These are phyloP conservation scores for Torymus aiolomorphi DNA, from an alignment of 2,888 invertebrate species.

Conservation along the genomic window DNA sequence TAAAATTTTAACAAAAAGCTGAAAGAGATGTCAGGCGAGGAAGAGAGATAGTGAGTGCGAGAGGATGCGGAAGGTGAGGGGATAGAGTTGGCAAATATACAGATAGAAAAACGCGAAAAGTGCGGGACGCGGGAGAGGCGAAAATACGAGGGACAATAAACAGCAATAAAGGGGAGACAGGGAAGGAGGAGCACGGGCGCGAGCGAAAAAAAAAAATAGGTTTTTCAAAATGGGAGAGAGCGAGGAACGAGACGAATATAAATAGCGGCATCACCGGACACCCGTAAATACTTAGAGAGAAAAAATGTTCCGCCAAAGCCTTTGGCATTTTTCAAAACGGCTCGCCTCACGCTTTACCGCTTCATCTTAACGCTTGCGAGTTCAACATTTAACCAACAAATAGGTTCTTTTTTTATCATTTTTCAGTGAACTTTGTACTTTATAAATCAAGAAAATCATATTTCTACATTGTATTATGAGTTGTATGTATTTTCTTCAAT, in stretches of 20 bases:
- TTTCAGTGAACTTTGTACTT: no score
- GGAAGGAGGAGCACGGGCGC: constrained; percentile 6
- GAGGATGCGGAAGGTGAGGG: background rate
- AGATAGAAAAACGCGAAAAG: constrained; percentile 32
- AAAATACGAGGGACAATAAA: constrained; percentile 55
- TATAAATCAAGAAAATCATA: no score
- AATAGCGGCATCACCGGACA: constrained; percentile 36
- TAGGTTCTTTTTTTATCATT: no score
- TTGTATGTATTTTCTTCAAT: no score
- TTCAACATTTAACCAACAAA: no score
- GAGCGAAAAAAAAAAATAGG: constrained; percentile 49
- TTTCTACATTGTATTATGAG: no score
- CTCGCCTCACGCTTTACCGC: background rate
- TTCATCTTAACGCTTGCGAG: no score
- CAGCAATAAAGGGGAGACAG: constrained; percentile 53
- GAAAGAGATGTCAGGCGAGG: background rate
- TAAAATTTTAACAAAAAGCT: no score
- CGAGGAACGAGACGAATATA: constrained; percentile 38
- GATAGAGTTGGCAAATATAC: constrained; percentile 1
- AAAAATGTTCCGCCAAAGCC: no score
- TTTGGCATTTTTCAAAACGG: background rate
- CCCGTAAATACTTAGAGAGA: constrained; percentile 33
- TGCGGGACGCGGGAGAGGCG: constrained; percentile 29
- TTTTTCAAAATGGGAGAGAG: constrained; percentile 43
- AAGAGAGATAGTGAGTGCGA: background rate